phyloP scores from a whole-genome alignment of 2,888 invertebrate genomes.

The Drosophila ochracea region DNA sequence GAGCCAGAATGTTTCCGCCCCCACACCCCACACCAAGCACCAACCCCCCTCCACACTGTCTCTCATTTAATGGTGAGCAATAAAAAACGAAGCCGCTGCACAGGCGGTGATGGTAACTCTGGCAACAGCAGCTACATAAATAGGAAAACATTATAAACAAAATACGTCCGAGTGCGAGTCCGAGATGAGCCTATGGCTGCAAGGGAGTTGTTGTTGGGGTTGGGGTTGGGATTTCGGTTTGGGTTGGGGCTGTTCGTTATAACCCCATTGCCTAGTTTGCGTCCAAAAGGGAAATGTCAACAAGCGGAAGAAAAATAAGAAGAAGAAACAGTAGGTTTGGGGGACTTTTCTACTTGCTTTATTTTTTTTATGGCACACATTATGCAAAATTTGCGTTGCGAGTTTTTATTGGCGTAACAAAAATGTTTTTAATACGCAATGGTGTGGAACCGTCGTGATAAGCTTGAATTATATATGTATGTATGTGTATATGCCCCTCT shows the following conservation, averaged over 20 bases:
- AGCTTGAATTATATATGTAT: conserved; percentile 65
- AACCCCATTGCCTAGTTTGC: conserved; percentile 76
- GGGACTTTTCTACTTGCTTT: conserved; percentile 41
- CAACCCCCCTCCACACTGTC: conserved; percentile 25
- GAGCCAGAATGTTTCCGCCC: conserved; percentile 5
- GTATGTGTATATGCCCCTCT: conserved; percentile 1
- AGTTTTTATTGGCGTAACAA: conserved; percentile 78
- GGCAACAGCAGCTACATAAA: conserved; percentile 58
- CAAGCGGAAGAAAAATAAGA: conserved; percentile 32
- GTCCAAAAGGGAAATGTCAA: conserved; percentile 63
- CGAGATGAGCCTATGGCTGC: conserved; percentile 18
- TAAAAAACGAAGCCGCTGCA: conserved; percentile 61
- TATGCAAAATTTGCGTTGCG: conserved; percentile 70
- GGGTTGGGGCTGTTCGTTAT: conserved; percentile 7
- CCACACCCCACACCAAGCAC: neutral
- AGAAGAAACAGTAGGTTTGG: neutral
- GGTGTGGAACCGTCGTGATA: conserved; percentile 79
- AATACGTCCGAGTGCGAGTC: conserved; percentile 53
- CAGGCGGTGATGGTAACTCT: conserved; percentile 32
- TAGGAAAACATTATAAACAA: conserved; percentile 70
- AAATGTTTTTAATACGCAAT: conserved; percentile 81
- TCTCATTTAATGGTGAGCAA: conserved; percentile 67
- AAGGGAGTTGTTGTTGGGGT: neutral
- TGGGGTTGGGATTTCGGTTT: no score
- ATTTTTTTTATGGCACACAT: conserved; percentile 66